Percentiles rank a stretch among this genome's conserved stretches.
These are phyloP conservation scores for Eustalomyia histrio DNA, from an alignment of 2,888 invertebrate genomes.

Conservation along the genomic window DNA sequence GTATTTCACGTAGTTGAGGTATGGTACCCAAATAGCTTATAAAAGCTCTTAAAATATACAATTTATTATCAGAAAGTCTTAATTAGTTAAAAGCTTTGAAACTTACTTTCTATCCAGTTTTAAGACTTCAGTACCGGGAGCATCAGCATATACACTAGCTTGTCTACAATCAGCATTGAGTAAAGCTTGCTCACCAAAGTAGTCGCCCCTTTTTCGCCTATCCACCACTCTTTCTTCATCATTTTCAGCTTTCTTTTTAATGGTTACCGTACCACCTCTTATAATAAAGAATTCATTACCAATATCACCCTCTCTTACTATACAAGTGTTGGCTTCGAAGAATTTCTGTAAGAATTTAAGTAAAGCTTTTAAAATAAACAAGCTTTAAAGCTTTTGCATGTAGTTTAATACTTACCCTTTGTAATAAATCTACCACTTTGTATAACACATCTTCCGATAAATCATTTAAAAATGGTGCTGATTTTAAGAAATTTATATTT, in stretches of 20 bases:
- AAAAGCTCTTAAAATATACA: constrained; percentile 82
- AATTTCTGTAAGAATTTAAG: constrained; percentile 83
- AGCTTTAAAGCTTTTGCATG: not conserved
- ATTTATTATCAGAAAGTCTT: not conserved
- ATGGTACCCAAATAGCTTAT: constrained; percentile 88
- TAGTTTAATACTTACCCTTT: constrained; percentile 82
- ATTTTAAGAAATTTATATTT: constrained; percentile 89
- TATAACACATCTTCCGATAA: constrained; percentile 85
- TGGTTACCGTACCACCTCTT: constrained; percentile 88
- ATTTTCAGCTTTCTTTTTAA: constrained; percentile 84
- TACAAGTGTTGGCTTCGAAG: constrained; percentile 87
- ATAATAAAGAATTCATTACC: constrained; percentile 96
- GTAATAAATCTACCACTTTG: constrained; percentile 92
- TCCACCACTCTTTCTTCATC: constrained; percentile 85
- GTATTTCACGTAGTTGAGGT: constrained; percentile 80
- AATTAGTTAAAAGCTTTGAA: not conserved
- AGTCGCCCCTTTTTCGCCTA: constrained; percentile 87
- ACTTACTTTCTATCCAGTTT: constrained; percentile 90
- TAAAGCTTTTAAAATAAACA: not conserved
- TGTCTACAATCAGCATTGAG: constrained; percentile 91
- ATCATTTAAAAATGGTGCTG: constrained; percentile 88
- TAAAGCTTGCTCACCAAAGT: constrained; percentile 94
- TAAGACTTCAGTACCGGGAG: constrained; percentile 91
- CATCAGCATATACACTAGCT: constrained; percentile 93
- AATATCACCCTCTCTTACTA: constrained; percentile 90